Conservation (phyloP, 2,113 vertebrate species). For the Istiophorus platypterus region DNA sequence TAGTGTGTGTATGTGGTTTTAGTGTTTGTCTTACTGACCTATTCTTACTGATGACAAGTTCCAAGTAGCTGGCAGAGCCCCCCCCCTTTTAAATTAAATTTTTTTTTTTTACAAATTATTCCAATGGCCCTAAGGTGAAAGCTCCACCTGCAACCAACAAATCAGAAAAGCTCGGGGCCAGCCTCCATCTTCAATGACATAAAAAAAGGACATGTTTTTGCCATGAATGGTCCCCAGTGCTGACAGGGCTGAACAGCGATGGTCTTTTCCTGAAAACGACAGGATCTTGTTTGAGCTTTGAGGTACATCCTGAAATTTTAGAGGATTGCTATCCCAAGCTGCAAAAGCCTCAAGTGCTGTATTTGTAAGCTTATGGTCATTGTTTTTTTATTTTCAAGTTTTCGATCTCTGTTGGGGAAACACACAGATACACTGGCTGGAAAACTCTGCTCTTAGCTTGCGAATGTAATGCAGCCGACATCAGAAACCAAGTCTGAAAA, state of each 20-base stretch:
- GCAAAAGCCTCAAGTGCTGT: background rate
- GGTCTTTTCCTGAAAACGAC: background rate
- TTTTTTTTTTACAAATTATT: background rate
- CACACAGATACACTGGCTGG: background rate
- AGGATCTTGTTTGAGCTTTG: background rate
- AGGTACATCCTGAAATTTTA: background rate
- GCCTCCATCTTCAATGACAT: slow-evolving; percentile 56
- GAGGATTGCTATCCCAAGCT: too few relatives aligned
- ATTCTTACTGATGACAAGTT: background rate
- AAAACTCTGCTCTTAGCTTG: background rate
- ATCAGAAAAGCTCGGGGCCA: slow-evolving; percentile 9
- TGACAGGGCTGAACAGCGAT: background rate
- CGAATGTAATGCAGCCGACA: background rate
- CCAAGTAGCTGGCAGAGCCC: background rate
- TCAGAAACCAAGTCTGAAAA: background rate
- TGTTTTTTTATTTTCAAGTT: background rate
- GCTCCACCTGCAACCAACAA: background rate
- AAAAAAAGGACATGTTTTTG: background rate
- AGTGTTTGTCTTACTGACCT: slow-evolving; percentile 35
- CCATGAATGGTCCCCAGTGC: background rate
- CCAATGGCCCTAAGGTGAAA: slow-evolving; percentile 23
- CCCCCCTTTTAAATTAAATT: too few relatives aligned
- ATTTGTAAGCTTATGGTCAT: background rate
- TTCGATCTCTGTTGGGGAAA: background rate
- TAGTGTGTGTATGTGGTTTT: slow-evolving; percentile 56